These are phyloP conservation scores for Aquatica leii DNA, from an alignment of 2,888 invertebrate species.

Conservation along the genomic window DNA sequence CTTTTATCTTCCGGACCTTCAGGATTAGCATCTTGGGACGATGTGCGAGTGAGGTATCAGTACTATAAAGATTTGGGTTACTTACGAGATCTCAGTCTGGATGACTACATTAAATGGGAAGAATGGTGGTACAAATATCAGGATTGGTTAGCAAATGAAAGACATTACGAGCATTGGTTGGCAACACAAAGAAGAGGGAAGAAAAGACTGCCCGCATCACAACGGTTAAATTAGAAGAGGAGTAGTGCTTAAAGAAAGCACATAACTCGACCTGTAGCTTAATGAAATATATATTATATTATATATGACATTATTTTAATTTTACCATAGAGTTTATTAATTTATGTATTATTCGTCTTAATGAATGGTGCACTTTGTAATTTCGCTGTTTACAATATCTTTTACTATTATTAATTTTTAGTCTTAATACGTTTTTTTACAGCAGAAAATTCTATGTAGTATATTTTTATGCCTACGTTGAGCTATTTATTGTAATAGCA, in stretches of 20 bases:
- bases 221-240: constrained; percentile 54
- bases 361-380: not conserved
- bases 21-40: constrained; percentile 85
- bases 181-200: constrained; percentile 58
- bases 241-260: too few relatives aligned
- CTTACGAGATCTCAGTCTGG: constrained; percentile 76
- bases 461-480: not conserved
- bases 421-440: too few relatives aligned
- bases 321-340: constrained; percentile 2
- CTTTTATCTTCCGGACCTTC: constrained; percentile 76
- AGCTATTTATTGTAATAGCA: not conserved
- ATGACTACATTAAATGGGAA: constrained; percentile 92
- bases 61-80: constrained; percentile 91
- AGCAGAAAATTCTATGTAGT: not conserved
- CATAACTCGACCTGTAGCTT: not conserved
- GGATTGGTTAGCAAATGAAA: constrained; percentile 87
- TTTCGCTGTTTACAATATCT: constrained; percentile 3
- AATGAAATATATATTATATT: not conserved
- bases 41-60: constrained; percentile 85
- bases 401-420: not conserved
- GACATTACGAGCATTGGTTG: constrained; percentile 78
- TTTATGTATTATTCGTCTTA: not conserved
- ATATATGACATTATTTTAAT: constrained; percentile 7
- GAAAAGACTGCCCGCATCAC: constrained; percentile 56
- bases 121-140: constrained; percentile 96